phyloP scores from a whole-genome alignment of 2,888 invertebrate species.

The Nebria salina region DNA sequence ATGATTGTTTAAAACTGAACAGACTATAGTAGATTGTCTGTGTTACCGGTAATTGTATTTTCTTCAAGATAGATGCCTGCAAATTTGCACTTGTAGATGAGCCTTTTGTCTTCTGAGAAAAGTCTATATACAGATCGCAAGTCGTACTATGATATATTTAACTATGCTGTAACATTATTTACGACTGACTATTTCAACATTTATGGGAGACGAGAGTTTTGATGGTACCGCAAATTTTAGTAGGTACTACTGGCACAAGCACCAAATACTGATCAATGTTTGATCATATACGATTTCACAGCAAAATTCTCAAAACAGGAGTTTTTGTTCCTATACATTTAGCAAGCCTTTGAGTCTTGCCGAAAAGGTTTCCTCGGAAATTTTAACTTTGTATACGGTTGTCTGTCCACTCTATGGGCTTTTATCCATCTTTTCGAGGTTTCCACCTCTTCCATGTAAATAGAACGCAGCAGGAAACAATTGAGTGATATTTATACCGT shows the following conservation, averaged over 20 bases:
- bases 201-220: not conserved
- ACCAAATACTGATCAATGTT: not conserved
- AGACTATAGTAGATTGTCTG: too few species aligned
- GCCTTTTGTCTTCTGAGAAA: too few species aligned
- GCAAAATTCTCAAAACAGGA: not conserved
- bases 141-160: not conserved
- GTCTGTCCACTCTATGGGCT: constrained; percentile 4
- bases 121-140: not conserved
- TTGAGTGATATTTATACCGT: constrained; percentile 38
- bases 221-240: not conserved
- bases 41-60: too few species aligned
- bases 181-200: not conserved
- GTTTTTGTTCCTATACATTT: not conserved
- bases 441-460: constrained; percentile 37
- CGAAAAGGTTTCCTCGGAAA: not conserved
- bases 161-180: not conserved
- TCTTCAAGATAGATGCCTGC: too few species aligned
- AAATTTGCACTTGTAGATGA: too few species aligned
- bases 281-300: not conserved
- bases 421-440: constrained; percentile 17
- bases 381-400: not conserved
- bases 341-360: not conserved
- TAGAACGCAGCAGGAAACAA: constrained; percentile 36
- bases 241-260: not conserved
- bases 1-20: too few species aligned